phyloP scores from a whole-genome alignment of 2,797 vertebrate genomes.

The Gallinago nigripennis region DNA sequence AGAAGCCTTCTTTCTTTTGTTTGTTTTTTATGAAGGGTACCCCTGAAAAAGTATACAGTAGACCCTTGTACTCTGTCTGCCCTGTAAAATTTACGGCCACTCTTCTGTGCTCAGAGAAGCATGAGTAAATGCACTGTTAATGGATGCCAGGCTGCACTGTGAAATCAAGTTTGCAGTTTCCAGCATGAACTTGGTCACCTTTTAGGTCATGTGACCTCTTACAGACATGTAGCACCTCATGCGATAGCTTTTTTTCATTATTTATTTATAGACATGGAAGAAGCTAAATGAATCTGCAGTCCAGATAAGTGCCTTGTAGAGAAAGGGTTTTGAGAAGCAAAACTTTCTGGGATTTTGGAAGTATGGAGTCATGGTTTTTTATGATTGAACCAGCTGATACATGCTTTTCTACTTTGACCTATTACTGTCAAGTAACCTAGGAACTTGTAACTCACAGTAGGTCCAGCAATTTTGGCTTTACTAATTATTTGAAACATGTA shows the following conservation, averaged over 20 bases:
- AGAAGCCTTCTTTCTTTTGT: background rate
- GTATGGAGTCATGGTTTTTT: background rate
- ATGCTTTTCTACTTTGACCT: background rate
- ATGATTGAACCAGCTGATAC: background rate
- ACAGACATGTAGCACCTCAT: background rate
- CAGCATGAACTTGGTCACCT: background rate
- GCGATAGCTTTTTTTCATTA: conserved; percentile 19
- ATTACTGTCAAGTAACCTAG: background rate
- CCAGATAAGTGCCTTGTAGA: background rate
- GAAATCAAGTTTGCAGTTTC: conserved; percentile 11
- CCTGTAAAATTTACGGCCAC: background rate
- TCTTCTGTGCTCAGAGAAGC: background rate
- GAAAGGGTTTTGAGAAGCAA: background rate
- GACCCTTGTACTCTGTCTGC: background rate
- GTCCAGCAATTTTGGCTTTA: background rate
- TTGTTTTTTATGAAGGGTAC: background rate
- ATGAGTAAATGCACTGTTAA: background rate
- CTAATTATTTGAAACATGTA: background rate
- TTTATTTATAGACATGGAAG: conserved; percentile 36
- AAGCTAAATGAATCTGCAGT: background rate
- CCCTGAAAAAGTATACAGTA: background rate
- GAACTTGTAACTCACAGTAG: background rate
- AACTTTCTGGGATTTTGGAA: background rate
- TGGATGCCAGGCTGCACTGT: background rate
- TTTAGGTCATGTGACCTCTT: background rate